phyloP scores from a whole-genome alignment of 2,113 vertebrate species.

The Dasyprocta punctata region DNA sequence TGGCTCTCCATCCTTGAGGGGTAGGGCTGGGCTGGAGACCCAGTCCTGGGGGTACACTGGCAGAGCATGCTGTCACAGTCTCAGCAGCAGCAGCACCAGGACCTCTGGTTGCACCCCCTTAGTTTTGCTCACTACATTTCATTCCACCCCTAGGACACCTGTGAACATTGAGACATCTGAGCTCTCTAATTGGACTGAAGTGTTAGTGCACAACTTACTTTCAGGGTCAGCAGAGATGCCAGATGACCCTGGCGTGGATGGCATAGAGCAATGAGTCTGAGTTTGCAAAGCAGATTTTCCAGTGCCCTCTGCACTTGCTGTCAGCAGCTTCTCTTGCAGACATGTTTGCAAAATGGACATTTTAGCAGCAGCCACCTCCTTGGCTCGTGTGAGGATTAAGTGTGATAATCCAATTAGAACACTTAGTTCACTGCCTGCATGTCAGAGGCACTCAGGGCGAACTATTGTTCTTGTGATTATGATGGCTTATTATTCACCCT shows the following conservation, averaged over 20 bases:
- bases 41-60: background rate
- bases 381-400: background rate
- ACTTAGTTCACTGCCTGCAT: background rate
- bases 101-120: too few species aligned
- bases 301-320: background rate
- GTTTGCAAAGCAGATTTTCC: background rate
- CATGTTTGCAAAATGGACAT: background rate
- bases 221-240: background rate
- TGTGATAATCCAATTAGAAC: conserved; percentile 35
- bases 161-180: background rate
- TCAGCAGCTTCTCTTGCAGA: background rate
- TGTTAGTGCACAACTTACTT: background rate
- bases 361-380: background rate
- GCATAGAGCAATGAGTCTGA: too few species aligned
- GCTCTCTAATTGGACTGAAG: background rate
- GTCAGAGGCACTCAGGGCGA: background rate
- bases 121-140: background rate
- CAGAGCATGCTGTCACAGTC: rapidly evolving
- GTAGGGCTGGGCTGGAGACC: background rate
- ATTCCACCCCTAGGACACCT: background rate
- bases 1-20: background rate
- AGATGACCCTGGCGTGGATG: background rate
- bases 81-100: background rate
- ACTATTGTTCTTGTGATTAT: background rate
- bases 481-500: background rate